phyloP scores from a whole-genome alignment of 2,113 vertebrate genomes.

The Hystrix cristata region DNA sequence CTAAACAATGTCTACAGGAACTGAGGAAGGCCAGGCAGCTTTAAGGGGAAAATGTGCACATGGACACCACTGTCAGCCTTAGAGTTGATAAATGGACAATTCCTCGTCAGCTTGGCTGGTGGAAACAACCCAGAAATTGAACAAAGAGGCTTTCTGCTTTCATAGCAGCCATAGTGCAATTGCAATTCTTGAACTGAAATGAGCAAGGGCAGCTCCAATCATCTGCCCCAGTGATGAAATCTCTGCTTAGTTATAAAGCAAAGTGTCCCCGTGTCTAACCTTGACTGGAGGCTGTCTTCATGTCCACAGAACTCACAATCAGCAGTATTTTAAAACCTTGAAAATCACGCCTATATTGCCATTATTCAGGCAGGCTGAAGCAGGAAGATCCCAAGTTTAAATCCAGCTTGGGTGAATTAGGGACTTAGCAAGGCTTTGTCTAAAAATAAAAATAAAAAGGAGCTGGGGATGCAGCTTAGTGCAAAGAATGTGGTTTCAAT shows the following conservation, averaged over 20 bases:
- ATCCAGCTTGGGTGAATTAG: background rate
- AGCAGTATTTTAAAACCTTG: background rate
- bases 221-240: background rate
- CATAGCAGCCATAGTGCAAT: background rate
- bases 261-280: background rate
- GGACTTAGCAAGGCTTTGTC: background rate
- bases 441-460: background rate
- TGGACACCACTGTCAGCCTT: background rate
- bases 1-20: background rate
- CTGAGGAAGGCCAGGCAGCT: background rate
- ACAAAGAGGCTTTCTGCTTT: background rate
- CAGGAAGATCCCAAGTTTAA: background rate
- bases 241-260: background rate
- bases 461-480: background rate
- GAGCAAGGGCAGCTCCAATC: background rate
- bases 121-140: background rate
- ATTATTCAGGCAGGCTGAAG: background rate
- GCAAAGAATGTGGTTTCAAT: background rate
- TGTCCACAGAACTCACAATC: background rate
- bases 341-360: background rate
- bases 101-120: background rate
- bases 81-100: background rate
- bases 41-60: fast-evolving
- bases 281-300: background rate
- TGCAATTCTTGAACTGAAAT: background rate